Evolutionary conservation across 2,113 vertebrate genomes (phyloP).

Genomic region (Eubucco bourcierii): DNA sequence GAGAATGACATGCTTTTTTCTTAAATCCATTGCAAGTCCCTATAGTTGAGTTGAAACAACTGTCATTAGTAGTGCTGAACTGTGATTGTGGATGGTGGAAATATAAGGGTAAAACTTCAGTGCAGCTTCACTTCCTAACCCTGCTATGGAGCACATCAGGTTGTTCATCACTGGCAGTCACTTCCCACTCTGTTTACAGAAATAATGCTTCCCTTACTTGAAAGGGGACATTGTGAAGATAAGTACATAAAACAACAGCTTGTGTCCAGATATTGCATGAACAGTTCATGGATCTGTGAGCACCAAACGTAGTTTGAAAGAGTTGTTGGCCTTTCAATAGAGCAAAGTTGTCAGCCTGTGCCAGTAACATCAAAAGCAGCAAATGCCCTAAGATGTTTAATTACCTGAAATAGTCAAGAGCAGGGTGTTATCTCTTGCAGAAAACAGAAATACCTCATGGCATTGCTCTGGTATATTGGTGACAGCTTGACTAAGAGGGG

Average conservation of each 20-base stretch:
- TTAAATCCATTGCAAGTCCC: background rate
- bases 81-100: background rate
- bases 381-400: background rate
- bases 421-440: background rate
- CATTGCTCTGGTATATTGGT: background rate
- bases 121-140: background rate
- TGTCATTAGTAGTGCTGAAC: background rate
- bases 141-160: background rate
- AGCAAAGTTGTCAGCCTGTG: background rate
- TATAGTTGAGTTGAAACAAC: background rate
- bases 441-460: background rate
- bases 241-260: background rate
- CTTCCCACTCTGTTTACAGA: background rate
- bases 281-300: background rate
- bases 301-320: background rate
- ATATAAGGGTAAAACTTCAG: background rate
- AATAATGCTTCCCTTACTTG: background rate
- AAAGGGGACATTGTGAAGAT: background rate
- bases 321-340: background rate
- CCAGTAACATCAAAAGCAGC: background rate
- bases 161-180: background rate
- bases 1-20: background rate
- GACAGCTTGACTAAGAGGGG: background rate
- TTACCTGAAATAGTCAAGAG: background rate
- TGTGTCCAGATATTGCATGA: background rate